phyloP scores from a whole-genome alignment of 53 echinoderm and acorn worm genomes.

The Paelopatides confundens region DNA sequence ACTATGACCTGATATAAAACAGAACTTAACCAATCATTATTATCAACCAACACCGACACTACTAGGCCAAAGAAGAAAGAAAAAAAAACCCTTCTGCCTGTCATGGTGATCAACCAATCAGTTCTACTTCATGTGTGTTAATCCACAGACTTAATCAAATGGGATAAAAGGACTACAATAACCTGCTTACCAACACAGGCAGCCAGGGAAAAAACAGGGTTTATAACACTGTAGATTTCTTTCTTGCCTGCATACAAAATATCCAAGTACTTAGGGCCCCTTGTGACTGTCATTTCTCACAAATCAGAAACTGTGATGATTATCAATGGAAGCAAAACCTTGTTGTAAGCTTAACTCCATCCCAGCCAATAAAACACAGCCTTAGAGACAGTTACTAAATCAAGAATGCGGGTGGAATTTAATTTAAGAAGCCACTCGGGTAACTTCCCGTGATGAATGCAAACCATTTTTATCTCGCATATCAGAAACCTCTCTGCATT shows the following conservation, averaged over 20 bases:
- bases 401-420: constrained; percentile 54
- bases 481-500: constrained; percentile 47
- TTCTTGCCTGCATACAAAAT: not conserved
- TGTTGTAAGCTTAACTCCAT: constrained; percentile 43
- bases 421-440: constrained; percentile 33
- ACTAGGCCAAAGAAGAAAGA: too few species aligned
- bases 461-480: constrained; percentile 40
- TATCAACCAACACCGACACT: too few species aligned
- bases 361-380: constrained; percentile 45
- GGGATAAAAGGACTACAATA: not conserved
- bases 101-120: not conserved
- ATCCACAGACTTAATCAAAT: not conserved
- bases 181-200: not conserved
- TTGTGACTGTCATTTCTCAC: constrained; percentile 41
- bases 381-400: constrained; percentile 51
- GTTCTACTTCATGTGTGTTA: not conserved
- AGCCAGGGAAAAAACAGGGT: constrained; percentile 4
- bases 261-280: constrained; percentile 8
- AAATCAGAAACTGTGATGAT: constrained; percentile 41
- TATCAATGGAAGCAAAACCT: constrained; percentile 35
- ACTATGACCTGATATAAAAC: too few species aligned
- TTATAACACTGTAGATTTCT: not conserved
- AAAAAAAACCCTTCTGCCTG: not conserved
- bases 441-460: constrained; percentile 46
- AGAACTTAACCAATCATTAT: too few species aligned